phyloP scores from a whole-genome alignment of 2,888 invertebrate species.

The Silvanus unidentatus region DNA sequence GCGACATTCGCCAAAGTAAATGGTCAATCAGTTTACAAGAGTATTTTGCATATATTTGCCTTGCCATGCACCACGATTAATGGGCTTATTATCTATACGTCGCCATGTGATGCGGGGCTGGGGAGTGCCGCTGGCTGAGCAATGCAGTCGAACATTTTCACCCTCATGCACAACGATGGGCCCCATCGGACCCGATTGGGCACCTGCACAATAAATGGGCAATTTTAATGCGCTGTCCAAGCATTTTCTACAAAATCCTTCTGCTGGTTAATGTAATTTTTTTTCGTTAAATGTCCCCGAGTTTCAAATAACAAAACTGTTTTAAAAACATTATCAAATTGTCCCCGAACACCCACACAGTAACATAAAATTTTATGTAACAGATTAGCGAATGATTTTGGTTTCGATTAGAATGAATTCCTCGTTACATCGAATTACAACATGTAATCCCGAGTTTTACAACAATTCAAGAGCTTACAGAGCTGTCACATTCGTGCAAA shows the following conservation, averaged over 20 bases:
- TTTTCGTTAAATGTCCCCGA: too few relatives aligned
- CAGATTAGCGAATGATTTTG: too few relatives aligned
- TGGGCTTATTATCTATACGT: slow-evolving; percentile 57
- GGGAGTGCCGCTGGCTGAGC: slow-evolving; percentile 74
- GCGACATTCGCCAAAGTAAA: background rate
- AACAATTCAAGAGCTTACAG: too few relatives aligned
- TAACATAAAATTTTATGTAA: too few relatives aligned
- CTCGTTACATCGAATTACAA: too few relatives aligned
- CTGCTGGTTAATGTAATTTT: background rate
- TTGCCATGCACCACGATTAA: slow-evolving; percentile 60
- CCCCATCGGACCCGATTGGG: slow-evolving; percentile 32
- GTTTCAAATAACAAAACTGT: slow-evolving; percentile 8
- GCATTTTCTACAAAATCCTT: background rate
- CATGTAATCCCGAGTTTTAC: too few relatives aligned
- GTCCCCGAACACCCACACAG: too few relatives aligned
- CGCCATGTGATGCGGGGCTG: slow-evolving; percentile 75
- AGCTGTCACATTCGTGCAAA: too few relatives aligned
- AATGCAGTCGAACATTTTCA: slow-evolving; percentile 74
- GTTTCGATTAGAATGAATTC: too few relatives aligned
- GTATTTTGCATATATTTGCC: slow-evolving; percentile 42
- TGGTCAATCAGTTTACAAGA: background rate
- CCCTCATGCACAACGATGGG: slow-evolving; percentile 73
- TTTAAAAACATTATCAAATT: too few relatives aligned
- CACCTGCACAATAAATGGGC: slow-evolving; percentile 27
- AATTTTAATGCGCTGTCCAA: too few relatives aligned